Evolutionary conservation across 2,797 vertebrate genomes (phyloP).

Genomic region (Octomys mimax): DNA sequence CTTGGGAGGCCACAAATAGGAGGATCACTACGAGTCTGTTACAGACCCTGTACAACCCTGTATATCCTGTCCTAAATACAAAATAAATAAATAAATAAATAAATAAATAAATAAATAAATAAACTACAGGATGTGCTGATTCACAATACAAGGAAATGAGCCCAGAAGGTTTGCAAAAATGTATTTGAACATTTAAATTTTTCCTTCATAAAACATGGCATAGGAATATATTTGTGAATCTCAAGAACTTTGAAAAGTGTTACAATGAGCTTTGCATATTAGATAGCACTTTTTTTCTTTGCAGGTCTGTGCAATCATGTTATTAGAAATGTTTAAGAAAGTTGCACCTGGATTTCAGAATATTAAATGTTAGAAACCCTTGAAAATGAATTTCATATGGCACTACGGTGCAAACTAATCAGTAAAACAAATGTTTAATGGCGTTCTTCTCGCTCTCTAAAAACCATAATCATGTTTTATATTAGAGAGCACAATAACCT

Average conservation of each 20-base stretch:
- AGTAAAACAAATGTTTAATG: not conserved
- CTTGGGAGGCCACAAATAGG: too few species aligned
- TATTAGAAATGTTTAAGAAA: slow-evolving; percentile 6
- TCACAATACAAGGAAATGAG: not conserved
- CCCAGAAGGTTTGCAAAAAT: not conserved
- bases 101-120: too few species aligned
- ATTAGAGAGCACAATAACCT: not conserved
- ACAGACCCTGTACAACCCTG: too few species aligned
- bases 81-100: too few species aligned
- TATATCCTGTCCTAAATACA: too few species aligned
- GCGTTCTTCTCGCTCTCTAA: not conserved
- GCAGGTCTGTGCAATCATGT: not conserved
- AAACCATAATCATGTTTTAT: not conserved
- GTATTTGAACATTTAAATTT: not conserved
- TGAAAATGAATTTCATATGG: not conserved
- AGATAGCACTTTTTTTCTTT: not conserved
- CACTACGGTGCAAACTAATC: not conserved
- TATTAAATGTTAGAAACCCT: not conserved
- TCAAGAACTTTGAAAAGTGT: not conserved
- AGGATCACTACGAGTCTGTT: too few species aligned
- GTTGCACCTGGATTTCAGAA: not conserved
- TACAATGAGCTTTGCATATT: slow-evolving; percentile 5
- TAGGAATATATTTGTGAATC: not conserved
- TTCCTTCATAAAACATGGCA: not conserved
- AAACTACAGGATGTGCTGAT: not conserved